These are phyloP conservation scores for Aphaenogaster floridana DNA, from an alignment of 1,140 invertebrate genomes.

Conservation along the genomic window DNA sequence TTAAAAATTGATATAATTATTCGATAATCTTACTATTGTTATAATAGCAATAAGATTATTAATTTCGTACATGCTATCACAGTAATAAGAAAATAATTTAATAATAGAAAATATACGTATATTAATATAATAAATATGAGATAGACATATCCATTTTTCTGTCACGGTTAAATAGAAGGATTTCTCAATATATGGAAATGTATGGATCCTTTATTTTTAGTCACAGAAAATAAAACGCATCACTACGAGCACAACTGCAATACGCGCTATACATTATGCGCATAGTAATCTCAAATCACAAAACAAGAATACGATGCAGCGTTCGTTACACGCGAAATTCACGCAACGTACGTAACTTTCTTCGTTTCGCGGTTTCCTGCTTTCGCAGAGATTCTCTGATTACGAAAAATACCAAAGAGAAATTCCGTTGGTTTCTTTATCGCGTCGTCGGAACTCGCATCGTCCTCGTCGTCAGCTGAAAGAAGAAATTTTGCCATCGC, in stretches of 20 bases:
- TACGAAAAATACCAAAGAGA: conserved; percentile 5
- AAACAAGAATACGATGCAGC: conserved; percentile 1
- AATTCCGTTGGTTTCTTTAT: background rate
- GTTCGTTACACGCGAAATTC: conserved; percentile 3
- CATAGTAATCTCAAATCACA: conserved; percentile 24
- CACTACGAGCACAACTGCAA: background rate
- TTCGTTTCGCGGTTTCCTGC: background rate
- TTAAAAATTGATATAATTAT: background rate
- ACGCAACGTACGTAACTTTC: background rate
- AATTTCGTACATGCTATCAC: background rate
- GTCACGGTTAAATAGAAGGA: background rate
- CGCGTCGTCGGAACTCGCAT: background rate
- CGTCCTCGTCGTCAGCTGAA: conserved; percentile 49
- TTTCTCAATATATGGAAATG: background rate
- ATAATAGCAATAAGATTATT: background rate
- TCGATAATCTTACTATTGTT: background rate
- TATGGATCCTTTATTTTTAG: background rate
- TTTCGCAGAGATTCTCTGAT: background rate
- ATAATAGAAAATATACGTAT: background rate
- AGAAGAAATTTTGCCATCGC: conserved; percentile 41
- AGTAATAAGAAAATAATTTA: conserved; percentile 13
- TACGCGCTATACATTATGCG: conserved; percentile 36
- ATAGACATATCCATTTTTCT: background rate
- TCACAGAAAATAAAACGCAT: background rate
- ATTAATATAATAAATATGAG: conserved; percentile 4